Base-by-base conservation (phyloP, 2,113 vertebrate species). In the Istiophorus platypterus region DNA sequence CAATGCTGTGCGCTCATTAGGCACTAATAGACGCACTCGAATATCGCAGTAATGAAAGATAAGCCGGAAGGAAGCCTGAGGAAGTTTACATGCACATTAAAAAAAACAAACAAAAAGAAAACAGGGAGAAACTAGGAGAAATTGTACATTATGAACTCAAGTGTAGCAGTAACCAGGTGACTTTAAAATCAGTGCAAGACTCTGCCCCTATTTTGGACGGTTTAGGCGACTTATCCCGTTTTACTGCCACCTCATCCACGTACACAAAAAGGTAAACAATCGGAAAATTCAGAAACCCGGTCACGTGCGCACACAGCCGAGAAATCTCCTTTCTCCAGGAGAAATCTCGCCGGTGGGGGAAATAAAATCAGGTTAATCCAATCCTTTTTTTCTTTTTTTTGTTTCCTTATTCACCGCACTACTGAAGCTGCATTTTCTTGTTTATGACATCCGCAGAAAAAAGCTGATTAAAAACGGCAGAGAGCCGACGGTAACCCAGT, bases 1-100 rank as follows among this genome's bases (percentile, higher is more conserved):
- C 67, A 67, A 61, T 54, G 64, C 67, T 18, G 51, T 22, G 29
- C 68, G 26, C 31, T 70, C 70, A 27, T n/a, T 42, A 37, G 24
- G 22, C 24, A 68, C 26, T 74, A 59, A 78, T 31, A 5, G 11
- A 47, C n/a, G 52, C 56, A 64, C 81, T 78, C 82, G 58, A 62
- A 27, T 85, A 88, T 81, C 70, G 81, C 68, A 57, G 10, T 29
- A 20, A 17, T 52, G 54, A 49, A 22, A 62, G 63, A 63, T 22
- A 69, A 15, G 39, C 15, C n/a, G n/a, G n/a, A n/a, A n/a, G n/a
- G n/a, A n/a, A n/a, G n/a, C n/a, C n/a, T n/a, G 42, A 54, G 49
- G 34, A 63, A 65, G 67, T 39, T 61, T 57, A 26, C 18, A 64
- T 37, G 9, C 47, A 64, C 22, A 15, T 12, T 10, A 29, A 6